phyloP scores from a whole-genome alignment of 2,113 vertebrate species.

The Dissostichus mawsoni region DNA sequence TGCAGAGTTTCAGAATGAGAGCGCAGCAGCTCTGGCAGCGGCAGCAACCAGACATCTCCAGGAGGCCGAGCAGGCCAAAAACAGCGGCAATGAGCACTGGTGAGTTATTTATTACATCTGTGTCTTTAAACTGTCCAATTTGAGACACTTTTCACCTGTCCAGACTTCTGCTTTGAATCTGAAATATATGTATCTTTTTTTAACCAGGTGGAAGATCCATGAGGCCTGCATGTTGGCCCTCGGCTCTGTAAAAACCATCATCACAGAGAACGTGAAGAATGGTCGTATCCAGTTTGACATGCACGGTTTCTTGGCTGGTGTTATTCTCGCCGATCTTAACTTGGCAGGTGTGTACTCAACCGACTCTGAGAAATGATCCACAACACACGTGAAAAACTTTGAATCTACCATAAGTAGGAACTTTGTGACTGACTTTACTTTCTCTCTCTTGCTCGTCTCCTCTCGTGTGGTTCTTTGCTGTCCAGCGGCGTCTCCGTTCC shows the following conservation, averaged over 20 bases:
- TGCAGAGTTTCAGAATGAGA: slow-evolving; percentile 98
- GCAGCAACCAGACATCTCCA: slow-evolving; percentile 95
- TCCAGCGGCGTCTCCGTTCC: slow-evolving; percentile 90
- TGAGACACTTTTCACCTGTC: background rate
- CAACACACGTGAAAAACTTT: background rate
- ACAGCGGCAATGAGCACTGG: slow-evolving; percentile 91
- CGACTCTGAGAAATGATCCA: background rate
- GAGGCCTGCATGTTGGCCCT: slow-evolving; percentile 97
- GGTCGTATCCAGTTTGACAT: slow-evolving; percentile 96
- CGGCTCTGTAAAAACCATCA: slow-evolving; percentile 95
- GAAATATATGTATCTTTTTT: background rate
- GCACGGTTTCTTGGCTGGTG: slow-evolving; percentile 95
- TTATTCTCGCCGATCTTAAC: slow-evolving; percentile 95
- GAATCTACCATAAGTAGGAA: background rate
- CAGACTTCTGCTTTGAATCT: background rate
- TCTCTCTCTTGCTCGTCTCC: background rate
- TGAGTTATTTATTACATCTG: slow-evolving; percentile 60
- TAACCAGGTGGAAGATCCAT: slow-evolving; percentile 95
- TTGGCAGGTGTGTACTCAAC: slow-evolving; percentile 84
- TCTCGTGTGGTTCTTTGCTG: background rate
- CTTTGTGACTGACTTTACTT: background rate
- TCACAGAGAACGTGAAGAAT: slow-evolving; percentile 95
- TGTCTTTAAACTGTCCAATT: background rate
- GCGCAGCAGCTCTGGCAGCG: slow-evolving; percentile 93
- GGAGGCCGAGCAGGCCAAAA: slow-evolving; percentile 95